Conservation (phyloP, 2,113 vertebrate genomes). For the Riparia riparia region DNA sequence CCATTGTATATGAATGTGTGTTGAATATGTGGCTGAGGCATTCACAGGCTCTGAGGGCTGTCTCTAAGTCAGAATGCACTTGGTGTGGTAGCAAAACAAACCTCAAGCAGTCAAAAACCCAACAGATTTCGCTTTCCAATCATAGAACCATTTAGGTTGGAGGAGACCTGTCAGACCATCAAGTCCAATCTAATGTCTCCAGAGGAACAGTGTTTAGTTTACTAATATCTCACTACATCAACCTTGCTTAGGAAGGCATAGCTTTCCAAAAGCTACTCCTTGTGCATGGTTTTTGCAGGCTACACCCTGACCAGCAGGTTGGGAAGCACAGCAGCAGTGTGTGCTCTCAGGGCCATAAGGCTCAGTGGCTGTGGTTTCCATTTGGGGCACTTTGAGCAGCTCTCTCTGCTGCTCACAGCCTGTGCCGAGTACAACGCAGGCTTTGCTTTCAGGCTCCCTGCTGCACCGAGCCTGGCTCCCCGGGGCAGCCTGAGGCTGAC, state of each 20-base stretch:
- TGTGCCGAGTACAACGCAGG: fast-evolving
- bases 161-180: background rate
- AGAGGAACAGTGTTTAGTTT: background rate
- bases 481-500: background rate
- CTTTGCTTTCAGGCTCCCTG: fast-evolving
- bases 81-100: background rate
- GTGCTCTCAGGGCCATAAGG: fast-evolving
- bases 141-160: background rate
- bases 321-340: background rate
- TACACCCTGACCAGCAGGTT: fast-evolving
- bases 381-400: background rate
- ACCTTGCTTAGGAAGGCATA: background rate
- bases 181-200: background rate
- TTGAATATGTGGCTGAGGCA: background rate
- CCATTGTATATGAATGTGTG: fast-evolving
- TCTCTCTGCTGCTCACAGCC: background rate
- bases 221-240: background rate
- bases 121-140: background rate
- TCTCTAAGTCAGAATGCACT: background rate
- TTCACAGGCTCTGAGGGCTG: background rate
- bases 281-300: fast-evolving
- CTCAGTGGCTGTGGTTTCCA: background rate
- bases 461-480: background rate
- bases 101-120: background rate
- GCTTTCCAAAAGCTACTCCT: background rate